phyloP scores from a whole-genome alignment of 1,140 invertebrate species.

The Cylas formicarius region DNA sequence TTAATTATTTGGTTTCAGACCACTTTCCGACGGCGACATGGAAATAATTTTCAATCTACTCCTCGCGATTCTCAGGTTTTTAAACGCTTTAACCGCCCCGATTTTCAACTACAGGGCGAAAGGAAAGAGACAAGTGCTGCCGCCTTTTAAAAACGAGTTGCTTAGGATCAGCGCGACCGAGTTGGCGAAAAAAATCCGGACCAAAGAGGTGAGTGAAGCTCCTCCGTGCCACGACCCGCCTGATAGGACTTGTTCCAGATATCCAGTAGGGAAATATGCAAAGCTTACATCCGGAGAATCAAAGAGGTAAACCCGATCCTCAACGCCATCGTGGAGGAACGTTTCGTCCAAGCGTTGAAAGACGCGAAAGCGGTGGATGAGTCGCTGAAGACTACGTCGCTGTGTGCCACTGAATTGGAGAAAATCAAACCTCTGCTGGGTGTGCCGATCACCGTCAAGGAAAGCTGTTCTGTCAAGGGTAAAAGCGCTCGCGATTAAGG shows the following conservation, averaged over 20 bases:
- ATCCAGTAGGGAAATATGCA: slow-evolving; percentile 54
- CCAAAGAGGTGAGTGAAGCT: slow-evolving; percentile 21
- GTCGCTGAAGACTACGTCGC: slow-evolving; percentile 40
- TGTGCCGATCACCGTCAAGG: slow-evolving; percentile 70
- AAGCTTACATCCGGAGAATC: slow-evolving; percentile 60
- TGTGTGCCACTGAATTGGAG: slow-evolving; percentile 43
- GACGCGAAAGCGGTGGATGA: slow-evolving; percentile 53
- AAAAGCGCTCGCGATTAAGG: background rate
- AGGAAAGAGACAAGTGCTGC: slow-evolving; percentile 16
- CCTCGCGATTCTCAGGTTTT: too few relatives aligned
- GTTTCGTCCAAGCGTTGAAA: slow-evolving; percentile 51
- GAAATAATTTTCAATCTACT: too few relatives aligned
- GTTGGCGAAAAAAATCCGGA: slow-evolving; percentile 27
- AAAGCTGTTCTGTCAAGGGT: slow-evolving; percentile 39
- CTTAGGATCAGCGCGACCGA: slow-evolving; percentile 24
- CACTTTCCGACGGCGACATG: too few relatives aligned
- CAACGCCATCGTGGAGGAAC: slow-evolving; percentile 68
- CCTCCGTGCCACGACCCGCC: background rate
- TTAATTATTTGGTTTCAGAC: too few relatives aligned
- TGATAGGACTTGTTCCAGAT: slow-evolving; percentile 40
- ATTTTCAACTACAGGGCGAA: slow-evolving; percentile 6
- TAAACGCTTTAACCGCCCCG: slow-evolving; percentile 13
- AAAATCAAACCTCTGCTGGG: slow-evolving; percentile 60
- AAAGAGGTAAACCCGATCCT: slow-evolving; percentile 62
- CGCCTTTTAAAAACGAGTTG: slow-evolving; percentile 21